Base-by-base conservation (phyloP, 2,797 vertebrate genomes). In the Austrolebias charrua region DNA sequence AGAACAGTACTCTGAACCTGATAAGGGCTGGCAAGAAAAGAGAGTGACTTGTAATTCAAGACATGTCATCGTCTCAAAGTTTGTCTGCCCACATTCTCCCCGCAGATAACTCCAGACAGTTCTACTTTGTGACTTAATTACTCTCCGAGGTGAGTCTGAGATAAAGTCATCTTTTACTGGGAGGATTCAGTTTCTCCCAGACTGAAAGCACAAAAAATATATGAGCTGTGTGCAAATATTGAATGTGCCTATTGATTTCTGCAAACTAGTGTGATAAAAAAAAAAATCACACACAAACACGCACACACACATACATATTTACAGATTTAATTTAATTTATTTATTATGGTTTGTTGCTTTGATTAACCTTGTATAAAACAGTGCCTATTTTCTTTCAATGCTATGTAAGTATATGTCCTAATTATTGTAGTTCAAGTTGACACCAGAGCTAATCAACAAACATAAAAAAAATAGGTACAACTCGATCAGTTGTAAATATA, bases 51-150 rank as follows among this genome's bases (percentile, higher is more conserved):
- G 81, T 89, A 86, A 89, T 90, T 90, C 86, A 88, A 82, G 81
- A 86, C 83, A 78, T 87, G 84, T 87, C 80, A 80, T 63, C 31
- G 63, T 79, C 74, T 80, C 40, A 73, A 82, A 85, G 73, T 85
- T 82, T 75, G 66, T 70, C 67, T 69, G 60, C 73, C 78, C 68
- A 78, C 76, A 67, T 75, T 83, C 73, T 72, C 80, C 75, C 72
- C 20, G 57, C 35, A 83, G 86, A 86, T 86, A 86, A 83, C 76
- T 79, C 70, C 69, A 76, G 81, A 85, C 75, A 84, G 75, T 81
- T 87, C 75, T 75, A 66, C 81, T 80, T 84, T 82, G 81, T 70
- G 75, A 83, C 84, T 88, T 86, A 87, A 90, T 91, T 88, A 87
- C 70, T 73, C 67, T 66, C 73, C 55, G 60, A 71, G 60, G 81